These are phyloP conservation scores for Rynchops niger DNA, from an alignment of 2,113 vertebrate species.

Conservation along the genomic window DNA sequence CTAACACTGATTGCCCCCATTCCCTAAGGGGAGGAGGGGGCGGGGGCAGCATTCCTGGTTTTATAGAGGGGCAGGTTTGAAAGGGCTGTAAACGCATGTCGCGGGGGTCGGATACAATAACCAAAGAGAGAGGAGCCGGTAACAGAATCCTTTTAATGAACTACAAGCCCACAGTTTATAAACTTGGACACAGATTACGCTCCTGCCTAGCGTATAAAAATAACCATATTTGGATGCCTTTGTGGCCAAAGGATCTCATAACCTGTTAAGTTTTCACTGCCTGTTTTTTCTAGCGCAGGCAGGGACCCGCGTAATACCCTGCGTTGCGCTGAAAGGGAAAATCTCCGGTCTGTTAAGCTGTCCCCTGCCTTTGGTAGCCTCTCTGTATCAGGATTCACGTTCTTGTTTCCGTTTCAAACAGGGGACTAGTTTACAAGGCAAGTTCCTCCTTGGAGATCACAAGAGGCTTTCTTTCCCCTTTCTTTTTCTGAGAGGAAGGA, in stretches of 20 bases:
- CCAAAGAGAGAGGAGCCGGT: neutral
- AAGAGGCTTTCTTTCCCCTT: slow-evolving; percentile 64
- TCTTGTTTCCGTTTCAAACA: slow-evolving; percentile 69
- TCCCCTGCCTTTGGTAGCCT: slow-evolving; percentile 54
- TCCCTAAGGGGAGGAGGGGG: neutral
- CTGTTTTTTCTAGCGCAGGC: neutral
- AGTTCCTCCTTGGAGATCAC: slow-evolving; percentile 67
- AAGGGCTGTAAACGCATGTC: slow-evolving; percentile 28
- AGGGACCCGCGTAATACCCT: slow-evolving; percentile 51
- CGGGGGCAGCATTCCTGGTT: slow-evolving; percentile 55
- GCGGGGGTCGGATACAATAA: neutral
- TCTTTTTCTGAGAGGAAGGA: slow-evolving; percentile 67
- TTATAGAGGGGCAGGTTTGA: slow-evolving; percentile 43
- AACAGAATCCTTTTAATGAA: slow-evolving; percentile 64
- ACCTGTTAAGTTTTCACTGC: slow-evolving; percentile 1
- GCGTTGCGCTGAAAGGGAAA: slow-evolving; percentile 25
- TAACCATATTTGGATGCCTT: neutral
- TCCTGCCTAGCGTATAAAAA: slow-evolving; percentile 33
- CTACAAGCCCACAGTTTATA: slow-evolving; percentile 54
- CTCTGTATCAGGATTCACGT: slow-evolving; percentile 61
- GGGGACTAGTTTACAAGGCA: slow-evolving; percentile 68
- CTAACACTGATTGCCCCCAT: slow-evolving; percentile 20
- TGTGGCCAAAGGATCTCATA: slow-evolving; percentile 46
- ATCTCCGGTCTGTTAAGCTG: slow-evolving; percentile 41
- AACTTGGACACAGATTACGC: slow-evolving; percentile 33